Evolutionary conservation across 2,797 vertebrate genomes (phyloP).

Genomic region (Buceros bicornis): DNA sequence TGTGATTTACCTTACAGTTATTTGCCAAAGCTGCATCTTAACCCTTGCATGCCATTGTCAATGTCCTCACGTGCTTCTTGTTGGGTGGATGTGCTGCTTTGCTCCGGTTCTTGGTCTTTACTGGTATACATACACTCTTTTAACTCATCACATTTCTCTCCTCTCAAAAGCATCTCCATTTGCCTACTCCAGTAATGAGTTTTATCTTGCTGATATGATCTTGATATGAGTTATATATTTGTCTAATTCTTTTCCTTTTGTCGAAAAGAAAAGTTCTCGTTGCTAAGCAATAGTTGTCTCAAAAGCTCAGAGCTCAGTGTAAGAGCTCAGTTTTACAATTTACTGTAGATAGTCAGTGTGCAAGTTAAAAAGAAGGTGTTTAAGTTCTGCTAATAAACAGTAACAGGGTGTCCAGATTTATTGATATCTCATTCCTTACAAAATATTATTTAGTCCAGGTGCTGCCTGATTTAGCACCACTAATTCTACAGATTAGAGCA

Average conservation of each 20-base stretch:
- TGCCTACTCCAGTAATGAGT: not conserved
- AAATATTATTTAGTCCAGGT: not conserved
- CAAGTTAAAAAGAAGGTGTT: not conserved
- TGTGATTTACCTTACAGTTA: not conserved
- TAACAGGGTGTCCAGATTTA: not conserved
- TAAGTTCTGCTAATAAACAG: not conserved
- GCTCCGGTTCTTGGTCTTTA: not conserved
- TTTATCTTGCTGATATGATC: not conserved
- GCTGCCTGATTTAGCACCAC: not conserved
- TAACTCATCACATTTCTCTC: not conserved
- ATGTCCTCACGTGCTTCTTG: not conserved
- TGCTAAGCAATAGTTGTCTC: not conserved
- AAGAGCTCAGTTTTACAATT: not conserved
- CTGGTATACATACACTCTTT: not conserved
- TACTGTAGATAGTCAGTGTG: not conserved
- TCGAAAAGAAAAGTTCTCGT: not conserved
- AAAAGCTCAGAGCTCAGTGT: not conserved
- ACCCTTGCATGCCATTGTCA: not conserved
- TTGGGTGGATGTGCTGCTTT: not conserved
- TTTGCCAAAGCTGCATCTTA: not conserved
- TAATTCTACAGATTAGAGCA: not conserved
- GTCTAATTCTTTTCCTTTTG: not conserved
- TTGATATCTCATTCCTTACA: not conserved
- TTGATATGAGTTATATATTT: not conserved
- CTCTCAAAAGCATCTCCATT: not conserved